These are phyloP conservation scores for Caenorhabditis sp. DNA, from an alignment of 2,888 invertebrate species.

Conservation along the genomic window DNA sequence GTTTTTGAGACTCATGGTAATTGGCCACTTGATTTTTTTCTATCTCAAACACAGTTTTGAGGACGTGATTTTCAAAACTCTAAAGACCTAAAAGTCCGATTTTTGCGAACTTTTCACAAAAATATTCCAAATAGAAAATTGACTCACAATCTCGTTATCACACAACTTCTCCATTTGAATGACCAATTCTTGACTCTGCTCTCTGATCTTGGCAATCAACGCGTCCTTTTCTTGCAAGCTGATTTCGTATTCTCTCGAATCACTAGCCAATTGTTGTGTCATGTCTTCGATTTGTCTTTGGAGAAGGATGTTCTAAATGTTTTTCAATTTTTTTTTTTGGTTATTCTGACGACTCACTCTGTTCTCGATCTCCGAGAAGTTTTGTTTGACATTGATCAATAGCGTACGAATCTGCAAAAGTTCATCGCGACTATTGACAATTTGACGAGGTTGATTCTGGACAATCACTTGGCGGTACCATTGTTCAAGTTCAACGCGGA, in stretches of 20 bases:
- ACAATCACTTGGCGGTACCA: conserved; percentile 31
- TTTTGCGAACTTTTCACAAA: too few relatives aligned
- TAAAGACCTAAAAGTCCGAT: too few relatives aligned
- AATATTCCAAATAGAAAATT: too few relatives aligned
- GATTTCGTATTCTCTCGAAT: conserved; percentile 20
- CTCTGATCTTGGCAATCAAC: conserved; percentile 20
- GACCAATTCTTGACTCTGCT: conserved; percentile 34
- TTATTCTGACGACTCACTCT: too few relatives aligned
- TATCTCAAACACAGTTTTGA: not conserved
- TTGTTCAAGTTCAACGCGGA: conserved; percentile 26
- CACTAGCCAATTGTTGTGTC: conserved; percentile 10
- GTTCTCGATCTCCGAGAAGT: conserved; percentile 31
- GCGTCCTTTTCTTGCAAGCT: conserved; percentile 26
- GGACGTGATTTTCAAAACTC: too few relatives aligned
- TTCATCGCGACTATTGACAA: conserved; percentile 7
- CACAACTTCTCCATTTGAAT: conserved; percentile 37
- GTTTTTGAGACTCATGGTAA: too few relatives aligned
- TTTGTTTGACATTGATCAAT: conserved; percentile 10
- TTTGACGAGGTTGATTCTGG: not conserved
- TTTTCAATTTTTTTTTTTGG: not conserved
- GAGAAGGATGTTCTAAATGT: conserved; percentile 25
- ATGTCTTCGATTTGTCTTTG: conserved; percentile 20
- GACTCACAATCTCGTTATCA: conserved; percentile 33
- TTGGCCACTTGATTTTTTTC: too few relatives aligned
- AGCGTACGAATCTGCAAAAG: conserved; percentile 21